phyloP scores from a whole-genome alignment of 1,140 invertebrate genomes.

The Penaeus vannamei region DNA sequence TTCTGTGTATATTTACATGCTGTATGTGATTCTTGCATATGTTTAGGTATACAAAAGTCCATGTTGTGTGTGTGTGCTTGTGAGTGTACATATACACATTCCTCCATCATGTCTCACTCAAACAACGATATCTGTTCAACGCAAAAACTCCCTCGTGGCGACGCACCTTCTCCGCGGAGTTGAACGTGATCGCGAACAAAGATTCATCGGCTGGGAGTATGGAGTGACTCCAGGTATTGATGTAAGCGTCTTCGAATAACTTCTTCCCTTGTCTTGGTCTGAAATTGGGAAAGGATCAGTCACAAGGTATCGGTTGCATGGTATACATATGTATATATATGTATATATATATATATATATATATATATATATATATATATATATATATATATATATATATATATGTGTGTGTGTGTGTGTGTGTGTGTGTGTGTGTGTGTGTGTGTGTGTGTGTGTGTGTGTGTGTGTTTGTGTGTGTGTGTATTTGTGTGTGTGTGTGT shows the following conservation, averaged over 20 bases:
- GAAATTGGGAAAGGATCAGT: not conserved
- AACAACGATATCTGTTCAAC: too few species aligned
- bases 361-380: slow-evolving; percentile 14
- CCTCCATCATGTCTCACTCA: too few species aligned
- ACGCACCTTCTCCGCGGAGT: slow-evolving; percentile 46
- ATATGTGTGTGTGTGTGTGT: not conserved
- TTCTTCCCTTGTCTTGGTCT: slow-evolving; percentile 34
- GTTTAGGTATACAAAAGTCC: too few species aligned
- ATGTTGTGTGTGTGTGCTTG: too few species aligned
- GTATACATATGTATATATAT: slow-evolving; percentile 2
- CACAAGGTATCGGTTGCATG: not conserved
- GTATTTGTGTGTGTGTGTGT: too few species aligned
- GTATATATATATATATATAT: not conserved
- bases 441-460: not conserved
- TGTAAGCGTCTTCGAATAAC: slow-evolving; percentile 52
- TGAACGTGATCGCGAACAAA: slow-evolving; percentile 45
- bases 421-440: not conserved
- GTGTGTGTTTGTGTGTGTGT: not conserved
- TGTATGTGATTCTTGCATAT: too few species aligned
- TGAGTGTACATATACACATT: too few species aligned
- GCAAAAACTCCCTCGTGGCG: too few species aligned
- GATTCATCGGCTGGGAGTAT: slow-evolving; percentile 39
- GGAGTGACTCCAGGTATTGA: slow-evolving; percentile 55
- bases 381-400: not conserved
- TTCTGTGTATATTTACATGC: too few species aligned